Conservation (phyloP, 2,113 vertebrate species). For the Antechinus flavipes region DNA sequence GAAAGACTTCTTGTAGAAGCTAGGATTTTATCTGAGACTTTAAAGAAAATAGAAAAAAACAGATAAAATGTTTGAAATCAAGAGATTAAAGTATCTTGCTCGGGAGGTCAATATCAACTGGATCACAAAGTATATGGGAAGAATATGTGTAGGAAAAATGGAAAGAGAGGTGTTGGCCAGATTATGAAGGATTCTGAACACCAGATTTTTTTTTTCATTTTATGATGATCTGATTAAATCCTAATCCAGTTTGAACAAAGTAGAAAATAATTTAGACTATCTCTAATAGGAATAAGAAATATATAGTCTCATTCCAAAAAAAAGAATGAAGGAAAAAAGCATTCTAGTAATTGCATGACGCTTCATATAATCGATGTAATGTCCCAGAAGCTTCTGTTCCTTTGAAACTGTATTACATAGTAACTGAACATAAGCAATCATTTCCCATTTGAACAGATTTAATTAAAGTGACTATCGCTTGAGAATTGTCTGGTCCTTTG, state of each 20-base stretch:
- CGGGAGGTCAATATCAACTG: background rate
- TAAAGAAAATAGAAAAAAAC: background rate
- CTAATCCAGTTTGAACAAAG: background rate
- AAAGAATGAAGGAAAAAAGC: background rate
- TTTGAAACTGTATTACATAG: slow-evolving; percentile 1
- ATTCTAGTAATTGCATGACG: background rate
- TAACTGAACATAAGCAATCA: slow-evolving; percentile 48
- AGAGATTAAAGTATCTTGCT: background rate
- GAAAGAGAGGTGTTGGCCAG: background rate
- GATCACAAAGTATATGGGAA: background rate
- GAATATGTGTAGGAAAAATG: background rate
- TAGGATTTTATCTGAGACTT: background rate
- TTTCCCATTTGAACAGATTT: slow-evolving; percentile 42
- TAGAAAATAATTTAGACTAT: background rate
- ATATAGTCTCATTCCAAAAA: background rate
- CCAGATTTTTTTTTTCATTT: background rate
- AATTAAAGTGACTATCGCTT: slow-evolving; percentile 8
- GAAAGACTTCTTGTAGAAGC: background rate
- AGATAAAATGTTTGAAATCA: background rate
- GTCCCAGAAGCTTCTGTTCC: background rate
- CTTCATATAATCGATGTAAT: background rate
- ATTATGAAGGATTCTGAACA: background rate
- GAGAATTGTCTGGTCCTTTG: slow-evolving; percentile 38
- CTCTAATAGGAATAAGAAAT: background rate
- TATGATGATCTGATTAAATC: background rate